Conservation (phyloP, 2,113 vertebrate species). For the Bufo gargarizans region DNA sequence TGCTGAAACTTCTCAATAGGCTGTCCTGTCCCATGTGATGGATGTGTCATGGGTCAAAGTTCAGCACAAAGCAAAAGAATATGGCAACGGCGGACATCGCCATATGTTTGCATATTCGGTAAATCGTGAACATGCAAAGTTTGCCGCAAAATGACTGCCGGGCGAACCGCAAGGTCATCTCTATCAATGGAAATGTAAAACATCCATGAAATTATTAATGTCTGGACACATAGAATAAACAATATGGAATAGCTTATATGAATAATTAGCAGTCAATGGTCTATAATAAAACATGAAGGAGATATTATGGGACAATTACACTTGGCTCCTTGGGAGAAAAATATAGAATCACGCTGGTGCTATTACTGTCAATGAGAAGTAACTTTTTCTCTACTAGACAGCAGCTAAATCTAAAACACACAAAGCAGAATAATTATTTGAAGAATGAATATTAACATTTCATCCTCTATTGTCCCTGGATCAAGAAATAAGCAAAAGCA, state of each 20-base stretch:
- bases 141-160: too few relatives aligned
- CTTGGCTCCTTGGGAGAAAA: background rate
- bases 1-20: too few relatives aligned
- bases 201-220: background rate
- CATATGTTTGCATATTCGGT: too few relatives aligned
- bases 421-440: slow-evolving; percentile 27
- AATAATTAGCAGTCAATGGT: background rate
- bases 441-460: slow-evolving; percentile 27
- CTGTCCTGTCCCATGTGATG: too few relatives aligned
- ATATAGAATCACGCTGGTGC: too few relatives aligned
- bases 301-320: background rate
- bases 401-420: slow-evolving; percentile 19
- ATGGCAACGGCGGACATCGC: too few relatives aligned
- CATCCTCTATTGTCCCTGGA: slow-evolving; percentile 17
- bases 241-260: background rate
- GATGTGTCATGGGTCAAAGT: too few relatives aligned
- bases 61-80: too few relatives aligned
- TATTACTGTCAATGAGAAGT: slow-evolving; percentile 1
- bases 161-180: background rate
- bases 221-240: background rate
- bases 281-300: background rate
- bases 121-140: too few relatives aligned
- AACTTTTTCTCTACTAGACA: background rate
- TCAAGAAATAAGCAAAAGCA: slow-evolving; percentile 36
- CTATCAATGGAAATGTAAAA: background rate